phyloP scores from a whole-genome alignment of 2,888 invertebrate species.

The Tetragnatha montana region DNA sequence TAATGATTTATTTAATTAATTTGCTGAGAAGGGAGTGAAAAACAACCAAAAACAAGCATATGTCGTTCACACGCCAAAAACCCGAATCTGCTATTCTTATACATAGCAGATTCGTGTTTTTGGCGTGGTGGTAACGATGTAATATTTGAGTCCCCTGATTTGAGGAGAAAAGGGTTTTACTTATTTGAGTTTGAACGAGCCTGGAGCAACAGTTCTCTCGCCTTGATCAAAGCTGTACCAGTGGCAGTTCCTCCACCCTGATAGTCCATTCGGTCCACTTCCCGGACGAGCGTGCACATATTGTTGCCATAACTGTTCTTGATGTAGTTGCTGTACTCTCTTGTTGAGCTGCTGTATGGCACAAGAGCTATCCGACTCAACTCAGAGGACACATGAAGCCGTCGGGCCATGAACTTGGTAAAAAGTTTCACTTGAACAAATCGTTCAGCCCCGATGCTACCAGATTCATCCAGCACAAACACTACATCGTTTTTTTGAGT shows the following conservation, averaged over 20 bases:
- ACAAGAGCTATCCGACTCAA: constrained; percentile 50
- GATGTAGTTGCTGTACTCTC: constrained; percentile 40
- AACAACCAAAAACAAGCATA: no score
- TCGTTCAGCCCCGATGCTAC: constrained; percentile 48
- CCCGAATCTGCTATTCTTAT: no score
- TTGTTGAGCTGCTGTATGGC: constrained; percentile 24
- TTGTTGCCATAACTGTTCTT: constrained; percentile 40
- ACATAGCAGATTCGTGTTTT: no score
- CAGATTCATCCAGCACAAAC: constrained; percentile 65
- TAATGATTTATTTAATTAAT: no score
- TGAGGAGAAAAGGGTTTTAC: constrained; percentile 26
- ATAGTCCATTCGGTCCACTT: constrained; percentile 37
- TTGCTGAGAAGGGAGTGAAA: no score
- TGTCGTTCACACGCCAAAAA: no score
- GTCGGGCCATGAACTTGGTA: constrained; percentile 39
- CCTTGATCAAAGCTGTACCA: constrained; percentile 21
- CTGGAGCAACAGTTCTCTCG: constrained; percentile 29
- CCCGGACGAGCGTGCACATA: constrained; percentile 59
- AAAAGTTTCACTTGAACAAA: constrained; percentile 57
- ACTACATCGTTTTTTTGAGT: constrained; percentile 50
- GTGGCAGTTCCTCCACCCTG: constrained; percentile 30
- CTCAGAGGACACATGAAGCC: constrained; percentile 42
- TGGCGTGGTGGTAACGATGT: no score
- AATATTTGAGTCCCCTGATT: no score
- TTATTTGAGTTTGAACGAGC: constrained; percentile 45